Conservation (phyloP, 2,888 invertebrate species). For the Diarsia mendica region DNA sequence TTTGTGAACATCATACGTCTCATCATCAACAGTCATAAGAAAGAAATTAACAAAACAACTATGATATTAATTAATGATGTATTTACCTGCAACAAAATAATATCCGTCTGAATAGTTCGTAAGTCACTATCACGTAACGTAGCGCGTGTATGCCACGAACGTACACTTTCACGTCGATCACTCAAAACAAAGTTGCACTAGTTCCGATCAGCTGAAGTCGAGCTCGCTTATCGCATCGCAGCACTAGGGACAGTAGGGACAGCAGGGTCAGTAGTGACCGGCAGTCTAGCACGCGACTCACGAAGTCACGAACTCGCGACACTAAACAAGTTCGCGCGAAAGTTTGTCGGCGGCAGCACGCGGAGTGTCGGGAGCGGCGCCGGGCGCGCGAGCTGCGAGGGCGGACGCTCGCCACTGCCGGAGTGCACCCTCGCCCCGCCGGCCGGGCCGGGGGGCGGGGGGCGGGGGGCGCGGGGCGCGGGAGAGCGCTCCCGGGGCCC, state of each 20-base stretch:
- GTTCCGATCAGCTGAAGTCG: slow-evolving; percentile 22
- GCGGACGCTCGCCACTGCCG: slow-evolving; percentile 60
- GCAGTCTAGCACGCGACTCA: no score
- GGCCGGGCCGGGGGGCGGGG: slow-evolving; percentile 22
- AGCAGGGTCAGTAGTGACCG: background rate
- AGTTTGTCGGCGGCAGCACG: slow-evolving; percentile 53
- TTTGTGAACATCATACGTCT: background rate
- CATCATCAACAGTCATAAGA: background rate
- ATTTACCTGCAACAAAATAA: slow-evolving; percentile 44
- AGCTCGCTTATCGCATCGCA: background rate
- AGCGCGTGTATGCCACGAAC: background rate
- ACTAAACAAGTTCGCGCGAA: slow-evolving; percentile 54
- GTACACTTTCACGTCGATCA: slow-evolving; percentile 51
- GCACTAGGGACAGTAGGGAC: no score
- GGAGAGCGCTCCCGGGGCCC: slow-evolving; percentile 61
- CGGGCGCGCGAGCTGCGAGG: slow-evolving; percentile 58
- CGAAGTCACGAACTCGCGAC: slow-evolving; percentile 8
- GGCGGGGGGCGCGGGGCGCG: slow-evolving; percentile 9
- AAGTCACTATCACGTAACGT: slow-evolving; percentile 42
- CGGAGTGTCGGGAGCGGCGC: slow-evolving; percentile 52
- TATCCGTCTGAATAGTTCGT: slow-evolving; percentile 7
- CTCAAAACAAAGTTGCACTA: slow-evolving; percentile 45
- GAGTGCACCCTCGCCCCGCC: slow-evolving; percentile 52
- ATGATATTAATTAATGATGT: background rate
- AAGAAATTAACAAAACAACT: background rate